Evolutionary conservation across 2,113 vertebrate genomes (phyloP), one percentile per base, ranked within the genome.

Genomic region (Tylochromis polylepis): DNA sequence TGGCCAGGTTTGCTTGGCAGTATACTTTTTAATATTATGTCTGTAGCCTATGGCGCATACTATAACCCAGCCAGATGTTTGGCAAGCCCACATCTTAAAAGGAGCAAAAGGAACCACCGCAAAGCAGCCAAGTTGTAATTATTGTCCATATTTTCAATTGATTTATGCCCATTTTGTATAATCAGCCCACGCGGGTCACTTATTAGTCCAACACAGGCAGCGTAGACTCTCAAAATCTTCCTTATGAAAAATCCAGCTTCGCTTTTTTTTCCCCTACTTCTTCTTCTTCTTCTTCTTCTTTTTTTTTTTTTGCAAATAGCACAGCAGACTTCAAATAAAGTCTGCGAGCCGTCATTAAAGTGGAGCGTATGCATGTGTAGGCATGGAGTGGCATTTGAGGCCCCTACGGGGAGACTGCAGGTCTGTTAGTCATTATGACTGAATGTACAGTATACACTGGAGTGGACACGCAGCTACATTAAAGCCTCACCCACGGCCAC

Each of bases 351-450:
- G 86, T 90, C 89, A 93, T 94, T 94, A 93, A 95, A 94, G 87
- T 84, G 62, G 89, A 92, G 82, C 84, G 20, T 89, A 92, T 95
- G 90, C 87, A 93, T 92, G 88, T 93, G 93, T 91, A 94, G 94
- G 93, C 93, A 91, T 79, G 31, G 91, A 79, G 80, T 87, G 81
- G 91, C 80, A 79, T 91, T 88, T 67, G 80, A 92, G 92, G 93
- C 91, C 85, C 93, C 89, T 70, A 43, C 84, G 87, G 89, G 82
- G 92, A 89, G 87, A 91, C 86, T 87, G 86, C 85, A 62, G 77
- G 93, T 95, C 95, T 96, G 95, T 87, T 93, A 95, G 93, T 94
- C 91, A 96, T 96, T 96, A 95, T 22, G 43, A 70, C 78, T 91
- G 87, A 88, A 94, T 85, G 89, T 95, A 95, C 94, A 93, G 95